phyloP scores from a whole-genome alignment of 2,113 vertebrate species.

The Tonatia bakeri region DNA sequence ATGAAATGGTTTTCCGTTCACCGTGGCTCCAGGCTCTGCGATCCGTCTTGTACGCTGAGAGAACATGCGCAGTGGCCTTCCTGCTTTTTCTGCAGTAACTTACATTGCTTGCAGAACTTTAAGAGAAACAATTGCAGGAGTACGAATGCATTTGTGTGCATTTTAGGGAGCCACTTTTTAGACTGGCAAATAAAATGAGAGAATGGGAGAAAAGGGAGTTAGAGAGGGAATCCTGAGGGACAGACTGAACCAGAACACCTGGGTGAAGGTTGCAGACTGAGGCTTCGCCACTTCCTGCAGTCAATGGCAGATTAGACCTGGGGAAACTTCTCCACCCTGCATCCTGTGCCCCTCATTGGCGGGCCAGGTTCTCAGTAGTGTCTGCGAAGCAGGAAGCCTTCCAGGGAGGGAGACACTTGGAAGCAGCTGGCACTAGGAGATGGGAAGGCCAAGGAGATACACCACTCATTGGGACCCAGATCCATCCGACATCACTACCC shows the following conservation, averaged over 20 bases:
- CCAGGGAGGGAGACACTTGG: too few species aligned
- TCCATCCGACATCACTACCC: not conserved
- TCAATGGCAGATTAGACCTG: not conserved
- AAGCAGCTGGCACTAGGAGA: not conserved
- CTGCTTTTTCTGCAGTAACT: too few species aligned
- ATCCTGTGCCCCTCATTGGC: accelerated
- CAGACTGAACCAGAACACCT: not conserved
- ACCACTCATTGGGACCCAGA: too few species aligned
- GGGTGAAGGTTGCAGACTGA: accelerated
- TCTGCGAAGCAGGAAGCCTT: not conserved
- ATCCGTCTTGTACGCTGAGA: accelerated
- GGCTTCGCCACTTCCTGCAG: accelerated
- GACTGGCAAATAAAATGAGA: not conserved
- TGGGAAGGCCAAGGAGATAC: not conserved
- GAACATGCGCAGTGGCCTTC: accelerated
- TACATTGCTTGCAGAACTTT: accelerated
- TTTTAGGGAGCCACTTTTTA: not conserved
- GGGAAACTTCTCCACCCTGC: not conserved
- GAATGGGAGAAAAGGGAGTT: too few species aligned
- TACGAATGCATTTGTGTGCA: too few species aligned
- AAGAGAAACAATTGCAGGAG: not conserved
- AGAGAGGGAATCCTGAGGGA: not conserved
- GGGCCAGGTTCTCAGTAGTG: too few species aligned
- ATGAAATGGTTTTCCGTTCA: accelerated
- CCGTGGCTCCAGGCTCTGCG: accelerated